Evolutionary conservation across 2,797 vertebrate genomes (phyloP).

Genomic region (Anomalospiza imberbis): DNA sequence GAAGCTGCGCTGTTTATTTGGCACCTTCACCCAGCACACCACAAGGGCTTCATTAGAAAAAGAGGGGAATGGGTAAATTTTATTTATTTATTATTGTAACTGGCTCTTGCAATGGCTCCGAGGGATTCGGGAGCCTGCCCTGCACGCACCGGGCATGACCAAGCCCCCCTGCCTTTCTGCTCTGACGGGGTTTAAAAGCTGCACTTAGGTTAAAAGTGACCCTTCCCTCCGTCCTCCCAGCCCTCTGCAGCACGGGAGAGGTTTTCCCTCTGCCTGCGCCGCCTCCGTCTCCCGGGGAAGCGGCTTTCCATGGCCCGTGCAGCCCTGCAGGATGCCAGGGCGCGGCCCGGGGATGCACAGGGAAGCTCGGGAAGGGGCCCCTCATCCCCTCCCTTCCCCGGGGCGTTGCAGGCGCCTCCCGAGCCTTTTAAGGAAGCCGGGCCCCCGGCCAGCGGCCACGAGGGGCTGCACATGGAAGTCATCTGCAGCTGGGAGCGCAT

Average conservation of each 20-base stretch:
- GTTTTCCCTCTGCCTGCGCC: fast-evolving
- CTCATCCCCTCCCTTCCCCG: not conserved
- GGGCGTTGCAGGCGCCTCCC: not conserved
- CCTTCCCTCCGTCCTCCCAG: not conserved
- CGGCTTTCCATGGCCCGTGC: fast-evolving
- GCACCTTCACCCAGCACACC: not conserved
- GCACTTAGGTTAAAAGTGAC: not conserved
- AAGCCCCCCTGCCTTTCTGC: not conserved
- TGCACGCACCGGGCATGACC: fast-evolving
- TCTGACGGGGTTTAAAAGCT: not conserved
- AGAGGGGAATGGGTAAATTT: not conserved
- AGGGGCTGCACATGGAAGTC: slow-evolving; percentile 35
- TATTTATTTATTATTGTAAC: not conserved
- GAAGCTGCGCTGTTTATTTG: not conserved
- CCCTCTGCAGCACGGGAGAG: not conserved
- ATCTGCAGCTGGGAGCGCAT: not conserved
- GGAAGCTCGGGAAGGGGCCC: not conserved
- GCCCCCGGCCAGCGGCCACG: not conserved
- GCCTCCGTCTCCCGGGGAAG: not conserved
- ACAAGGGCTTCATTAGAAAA: not conserved
- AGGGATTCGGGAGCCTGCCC: not conserved
- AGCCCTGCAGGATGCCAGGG: fast-evolving
- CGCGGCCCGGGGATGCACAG: fast-evolving
- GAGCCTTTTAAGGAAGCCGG: slow-evolving; percentile 67
- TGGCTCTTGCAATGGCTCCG: not conserved